Conservation (phyloP, 2,113 vertebrate genomes). For the Sminthopsis crassicaudata region DNA sequence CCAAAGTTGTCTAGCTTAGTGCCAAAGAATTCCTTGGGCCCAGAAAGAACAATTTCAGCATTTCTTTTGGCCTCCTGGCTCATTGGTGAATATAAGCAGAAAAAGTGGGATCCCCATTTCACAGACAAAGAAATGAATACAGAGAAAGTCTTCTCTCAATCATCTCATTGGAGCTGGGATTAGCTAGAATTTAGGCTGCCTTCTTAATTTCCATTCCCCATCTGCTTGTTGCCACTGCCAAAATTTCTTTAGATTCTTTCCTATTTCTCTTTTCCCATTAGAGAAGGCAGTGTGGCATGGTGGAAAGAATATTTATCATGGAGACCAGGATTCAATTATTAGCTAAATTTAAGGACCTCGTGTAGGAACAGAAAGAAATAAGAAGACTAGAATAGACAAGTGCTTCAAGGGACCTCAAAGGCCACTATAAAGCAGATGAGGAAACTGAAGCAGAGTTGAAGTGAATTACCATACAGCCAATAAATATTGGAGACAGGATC, state of each 20-base stretch:
- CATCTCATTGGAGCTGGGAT: not conserved
- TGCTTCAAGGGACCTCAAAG: not conserved
- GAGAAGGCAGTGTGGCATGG: not conserved
- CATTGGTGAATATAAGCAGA: slow-evolving; percentile 66
- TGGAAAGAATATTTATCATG: not conserved
- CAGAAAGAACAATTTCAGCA: slow-evolving; percentile 55
- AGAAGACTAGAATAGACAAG: not conserved
- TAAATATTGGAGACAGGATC: not conserved
- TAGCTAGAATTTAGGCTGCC: not conserved
- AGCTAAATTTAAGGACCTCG: not conserved
- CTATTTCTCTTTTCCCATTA: not conserved
- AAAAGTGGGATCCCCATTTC: slow-evolving; percentile 56
- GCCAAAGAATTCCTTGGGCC: slow-evolving; percentile 44
- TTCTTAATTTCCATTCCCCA: not conserved
- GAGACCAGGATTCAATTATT: not conserved
- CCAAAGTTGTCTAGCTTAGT: slow-evolving; percentile 44
- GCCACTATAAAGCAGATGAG: not conserved
- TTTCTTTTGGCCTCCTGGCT: slow-evolving; percentile 51
- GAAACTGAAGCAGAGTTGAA: not conserved
- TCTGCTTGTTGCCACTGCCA: not conserved
- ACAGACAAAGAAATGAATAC: slow-evolving; percentile 60
- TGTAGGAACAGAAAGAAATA: not conserved
- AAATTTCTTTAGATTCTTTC: not conserved
- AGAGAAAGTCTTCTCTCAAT: slow-evolving; percentile 67
- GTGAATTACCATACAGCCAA: not conserved